These are phyloP conservation scores for Artibeus jamaicensis DNA, from an alignment of 2,797 vertebrate genomes.

Conservation along the genomic window DNA sequence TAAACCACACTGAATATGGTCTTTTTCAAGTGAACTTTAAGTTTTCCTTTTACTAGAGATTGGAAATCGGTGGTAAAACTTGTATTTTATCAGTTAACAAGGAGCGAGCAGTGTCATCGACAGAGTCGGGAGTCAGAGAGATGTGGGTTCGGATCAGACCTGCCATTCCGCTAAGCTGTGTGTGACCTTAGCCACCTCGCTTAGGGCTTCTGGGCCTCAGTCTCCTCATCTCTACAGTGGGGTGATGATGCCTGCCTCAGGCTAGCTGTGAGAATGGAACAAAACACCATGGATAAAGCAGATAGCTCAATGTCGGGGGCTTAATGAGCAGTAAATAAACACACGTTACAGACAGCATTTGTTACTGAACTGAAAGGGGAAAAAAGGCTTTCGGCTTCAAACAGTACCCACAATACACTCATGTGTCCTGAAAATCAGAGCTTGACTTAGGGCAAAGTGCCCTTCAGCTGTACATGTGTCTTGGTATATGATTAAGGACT, in stretches of 20 bases:
- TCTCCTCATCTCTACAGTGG: not conserved
- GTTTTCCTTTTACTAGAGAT: not conserved
- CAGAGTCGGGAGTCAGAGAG: not conserved
- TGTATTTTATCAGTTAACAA: not conserved
- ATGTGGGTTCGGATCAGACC: not conserved
- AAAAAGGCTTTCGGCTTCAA: not conserved
- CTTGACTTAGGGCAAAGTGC: not conserved
- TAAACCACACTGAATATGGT: slow-evolving; percentile 66
- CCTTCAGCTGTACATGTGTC: not conserved
- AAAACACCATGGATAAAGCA: not conserved
- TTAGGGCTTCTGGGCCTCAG: not conserved
- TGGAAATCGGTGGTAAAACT: not conserved
- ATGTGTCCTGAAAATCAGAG: not conserved
- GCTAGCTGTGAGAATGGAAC: not conserved
- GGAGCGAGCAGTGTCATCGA: not conserved
- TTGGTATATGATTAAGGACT: not conserved
- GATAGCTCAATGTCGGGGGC: not conserved
- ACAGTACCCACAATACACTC: not conserved
- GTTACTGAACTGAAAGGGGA: not conserved
- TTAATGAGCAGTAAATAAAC: not conserved
- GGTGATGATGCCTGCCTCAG: not conserved
- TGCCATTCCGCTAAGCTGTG: not conserved
- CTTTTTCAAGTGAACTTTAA: not conserved
- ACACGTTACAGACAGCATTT: not conserved
- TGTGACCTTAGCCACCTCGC: not conserved